Evolutionary conservation across 1,140 invertebrate genomes (phyloP).

Genomic region (Drosophila malerkotliana): DNA sequence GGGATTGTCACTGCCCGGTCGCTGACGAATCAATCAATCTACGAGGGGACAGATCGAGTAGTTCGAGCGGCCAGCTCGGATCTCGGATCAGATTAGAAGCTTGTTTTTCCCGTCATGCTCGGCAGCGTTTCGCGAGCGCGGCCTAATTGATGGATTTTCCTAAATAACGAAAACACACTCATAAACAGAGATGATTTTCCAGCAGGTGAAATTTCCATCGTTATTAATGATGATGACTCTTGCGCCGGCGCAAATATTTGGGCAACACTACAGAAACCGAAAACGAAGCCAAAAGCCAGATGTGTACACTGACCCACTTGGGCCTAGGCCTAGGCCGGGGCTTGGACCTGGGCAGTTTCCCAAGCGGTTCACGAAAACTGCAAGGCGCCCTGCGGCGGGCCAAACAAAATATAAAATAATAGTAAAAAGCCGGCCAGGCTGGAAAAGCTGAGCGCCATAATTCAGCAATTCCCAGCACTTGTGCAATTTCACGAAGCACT

Average conservation of each 20-base stretch:
- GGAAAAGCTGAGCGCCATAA: conserved; percentile 53
- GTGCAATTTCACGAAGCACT: conserved; percentile 76
- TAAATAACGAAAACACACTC: conserved; percentile 69
- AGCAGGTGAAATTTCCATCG: conserved; percentile 76
- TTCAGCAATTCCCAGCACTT: conserved; percentile 71
- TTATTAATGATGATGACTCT: conserved; percentile 81
- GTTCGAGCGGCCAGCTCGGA: conserved; percentile 31
- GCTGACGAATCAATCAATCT: conserved; percentile 73
- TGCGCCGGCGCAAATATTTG: conserved; percentile 72
- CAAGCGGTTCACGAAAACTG: conserved; percentile 57
- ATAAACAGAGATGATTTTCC: conserved; percentile 58
- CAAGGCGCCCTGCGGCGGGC: conserved; percentile 61
- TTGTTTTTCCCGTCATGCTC: conserved; percentile 39
- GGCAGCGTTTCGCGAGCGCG: conserved; percentile 44
- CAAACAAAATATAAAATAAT: not conserved
- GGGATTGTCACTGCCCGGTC: conserved; percentile 54
- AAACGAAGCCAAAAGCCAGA: conserved; percentile 52
- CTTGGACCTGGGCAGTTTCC: conserved; percentile 35
- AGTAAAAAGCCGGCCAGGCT: conserved; percentile 9
- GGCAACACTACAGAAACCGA: conserved; percentile 57
- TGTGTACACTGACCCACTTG: conserved; percentile 73
- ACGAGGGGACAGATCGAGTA: conserved; percentile 33
- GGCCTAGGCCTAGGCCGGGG: conserved; percentile 27
- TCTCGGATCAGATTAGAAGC: conserved; percentile 48
- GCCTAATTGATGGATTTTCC: conserved; percentile 73